Percentiles rank a stretch among this genome's conserved stretches.
Conservation (phyloP, 1,140 invertebrate species). For the Lasioglossum albipes region DNA sequence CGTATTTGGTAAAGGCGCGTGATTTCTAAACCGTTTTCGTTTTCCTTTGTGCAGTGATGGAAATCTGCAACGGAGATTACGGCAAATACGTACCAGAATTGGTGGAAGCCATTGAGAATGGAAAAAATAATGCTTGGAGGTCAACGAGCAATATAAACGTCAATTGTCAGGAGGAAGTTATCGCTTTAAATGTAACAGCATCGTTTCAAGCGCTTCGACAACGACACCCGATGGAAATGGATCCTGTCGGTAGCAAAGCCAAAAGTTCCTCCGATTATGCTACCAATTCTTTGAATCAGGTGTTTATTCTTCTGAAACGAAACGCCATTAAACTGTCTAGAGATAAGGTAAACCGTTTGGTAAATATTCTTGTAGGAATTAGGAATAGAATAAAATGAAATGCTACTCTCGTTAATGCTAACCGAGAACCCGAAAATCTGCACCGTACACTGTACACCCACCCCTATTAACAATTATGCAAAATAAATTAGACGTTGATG, state of each 20-base stretch:
- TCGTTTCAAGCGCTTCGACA: conserved; percentile 47
- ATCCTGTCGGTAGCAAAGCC: conserved; percentile 29
- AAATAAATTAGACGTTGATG: background rate
- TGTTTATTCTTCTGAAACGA: conserved; percentile 81
- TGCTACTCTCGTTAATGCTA: no score
- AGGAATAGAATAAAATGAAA: no score
- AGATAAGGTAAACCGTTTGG: conserved; percentile 69
- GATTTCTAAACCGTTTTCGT: background rate
- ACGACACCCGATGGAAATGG: conserved; percentile 5
- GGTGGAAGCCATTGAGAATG: conserved; percentile 85
- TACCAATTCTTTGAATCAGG: conserved; percentile 82
- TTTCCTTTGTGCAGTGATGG: conserved; percentile 84
- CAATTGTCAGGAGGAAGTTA: conserved; percentile 49
- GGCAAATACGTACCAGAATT: conserved; percentile 83
- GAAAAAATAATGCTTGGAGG: conserved; percentile 83
- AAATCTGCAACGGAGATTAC: conserved; percentile 91
- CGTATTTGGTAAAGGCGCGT: no score
- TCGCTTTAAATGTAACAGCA: conserved; percentile 53
- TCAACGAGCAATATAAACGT: conserved; percentile 41
- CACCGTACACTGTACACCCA: no score
- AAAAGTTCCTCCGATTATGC: conserved; percentile 70
- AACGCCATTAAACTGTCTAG: conserved; percentile 79
- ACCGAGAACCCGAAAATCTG: no score
- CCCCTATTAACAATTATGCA: no score
- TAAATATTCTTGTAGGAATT: background rate